Conservation (phyloP, 2,888 invertebrate species). For the Ligdia adustata region DNA sequence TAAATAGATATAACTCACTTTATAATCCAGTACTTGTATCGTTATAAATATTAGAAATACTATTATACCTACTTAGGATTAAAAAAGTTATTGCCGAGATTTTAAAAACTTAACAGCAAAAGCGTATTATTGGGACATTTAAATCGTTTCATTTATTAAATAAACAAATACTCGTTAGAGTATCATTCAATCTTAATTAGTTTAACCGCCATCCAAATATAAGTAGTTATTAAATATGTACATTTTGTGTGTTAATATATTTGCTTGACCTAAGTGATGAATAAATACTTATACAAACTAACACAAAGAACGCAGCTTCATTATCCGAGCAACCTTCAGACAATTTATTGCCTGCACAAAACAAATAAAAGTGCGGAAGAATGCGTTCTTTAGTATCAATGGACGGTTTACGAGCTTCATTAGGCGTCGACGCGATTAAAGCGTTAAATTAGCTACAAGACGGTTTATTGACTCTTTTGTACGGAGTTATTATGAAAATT, state of each 20-base stretch:
- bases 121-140: too few species aligned
- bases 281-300: neutral
- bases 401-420: constrained; percentile 4
- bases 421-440: constrained; percentile 8
- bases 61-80: too few species aligned
- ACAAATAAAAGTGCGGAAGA: constrained; percentile 23
- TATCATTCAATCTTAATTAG: too few species aligned
- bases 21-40: too few species aligned
- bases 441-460: constrained; percentile 12
- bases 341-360: constrained; percentile 9
- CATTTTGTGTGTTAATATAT: neutral
- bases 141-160: too few species aligned
- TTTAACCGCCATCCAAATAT: too few species aligned
- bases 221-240: neutral
- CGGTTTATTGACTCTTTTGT: constrained; percentile 10
- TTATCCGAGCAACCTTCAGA: constrained; percentile 4
- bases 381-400: neutral
- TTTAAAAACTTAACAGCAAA: too few species aligned
- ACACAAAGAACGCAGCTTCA: constrained; percentile 5
- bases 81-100: too few species aligned
- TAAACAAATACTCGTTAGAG: too few species aligned
- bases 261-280: neutral
- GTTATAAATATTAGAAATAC: too few species aligned
- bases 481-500: too few species aligned
- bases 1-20: too few species aligned